Evolutionary conservation across 2,113 vertebrate species (phyloP), one percentile per base, ranked within the genome.

Genomic region (Ivindomyrus marchei): DNA sequence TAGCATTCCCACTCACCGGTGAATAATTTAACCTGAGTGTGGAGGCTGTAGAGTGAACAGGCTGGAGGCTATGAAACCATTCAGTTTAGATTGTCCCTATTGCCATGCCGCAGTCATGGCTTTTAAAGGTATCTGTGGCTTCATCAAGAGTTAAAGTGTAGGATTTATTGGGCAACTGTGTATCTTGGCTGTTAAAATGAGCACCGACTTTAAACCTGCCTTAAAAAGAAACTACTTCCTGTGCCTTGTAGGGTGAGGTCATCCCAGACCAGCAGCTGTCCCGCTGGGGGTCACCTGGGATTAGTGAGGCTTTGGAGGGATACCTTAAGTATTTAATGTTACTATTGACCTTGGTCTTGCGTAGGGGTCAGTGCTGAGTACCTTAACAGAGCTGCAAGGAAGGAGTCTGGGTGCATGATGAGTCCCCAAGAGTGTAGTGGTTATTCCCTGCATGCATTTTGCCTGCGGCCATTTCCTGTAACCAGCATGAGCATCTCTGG

Each of bases 21-120:
- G 91, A 95, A 95, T 95, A 91, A 95, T 95, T 95, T 89, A 95
- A 92, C 88, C 88, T 74, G 52, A 88, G 53, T 47, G 62, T n/a
- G 21, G 62, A 45, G 21, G 62, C 31, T 45, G 4, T 39, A 39
- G 9, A 39, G 74, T 8, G 74, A 50, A 8, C 39, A 84, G 85
- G 56, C 24, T 13, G 42, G 10, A 50, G n/a, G 85, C 39, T 52
- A 53, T 42, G n/a, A 74, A 91, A 91, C 90, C 1, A 19, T 70
- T 91, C 90, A 85, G 50, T 7, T 85, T 85, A 27, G 9, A 11
- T 4, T 27, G 7, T 47, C 42, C 45, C 45, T 21, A 46, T 47
- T 49, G n/a, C 42, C 47, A 47, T 85, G 15, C 10, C 1, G 0
- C n/a, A 3, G 45, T 47, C 11, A 10, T 27, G 24, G n/a, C n/a